Evolutionary conservation across 2,797 vertebrate species (phyloP).

Genomic region (Paratrypauchen microcephalus): DNA sequence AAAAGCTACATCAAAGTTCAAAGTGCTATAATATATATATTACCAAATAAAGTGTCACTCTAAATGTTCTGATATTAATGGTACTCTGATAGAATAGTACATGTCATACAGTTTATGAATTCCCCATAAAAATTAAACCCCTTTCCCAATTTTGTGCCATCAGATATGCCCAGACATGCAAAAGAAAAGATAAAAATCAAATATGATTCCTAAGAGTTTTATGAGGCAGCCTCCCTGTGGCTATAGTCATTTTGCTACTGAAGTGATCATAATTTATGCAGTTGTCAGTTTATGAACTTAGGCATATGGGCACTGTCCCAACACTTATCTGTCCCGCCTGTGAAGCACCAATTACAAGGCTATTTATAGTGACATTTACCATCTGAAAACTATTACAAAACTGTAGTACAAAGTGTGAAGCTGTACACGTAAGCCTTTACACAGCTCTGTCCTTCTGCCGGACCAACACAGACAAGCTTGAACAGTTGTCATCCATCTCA

Average conservation of each 20-base stretch:
- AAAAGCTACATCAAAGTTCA: too few species aligned
- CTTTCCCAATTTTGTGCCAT: background rate
- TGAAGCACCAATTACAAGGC: slow-evolving; percentile 9
- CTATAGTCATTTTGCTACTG: slow-evolving; percentile 21
- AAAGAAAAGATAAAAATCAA: slow-evolving; percentile 16
- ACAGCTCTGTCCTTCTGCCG: background rate
- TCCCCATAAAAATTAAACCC: background rate
- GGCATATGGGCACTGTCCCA: slow-evolving; percentile 9
- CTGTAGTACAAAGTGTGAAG: background rate
- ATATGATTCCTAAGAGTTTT: slow-evolving; percentile 21
- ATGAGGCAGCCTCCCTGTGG: slow-evolving; percentile 29
- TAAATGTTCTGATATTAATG: background rate
- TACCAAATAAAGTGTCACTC: background rate
- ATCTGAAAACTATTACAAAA: background rate
- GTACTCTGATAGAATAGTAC: background rate
- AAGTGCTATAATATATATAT: background rate
- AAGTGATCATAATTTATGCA: slow-evolving; percentile 22
- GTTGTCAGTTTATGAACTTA: slow-evolving; percentile 31
- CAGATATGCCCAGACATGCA: slow-evolving; percentile 21
- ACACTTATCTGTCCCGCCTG: slow-evolving; percentile 11
- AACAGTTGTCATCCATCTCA: slow-evolving; percentile 31
- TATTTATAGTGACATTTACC: slow-evolving; percentile 19
- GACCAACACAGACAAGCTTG: slow-evolving; percentile 13
- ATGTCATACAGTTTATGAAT: background rate
- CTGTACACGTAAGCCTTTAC: background rate